Evolutionary conservation across 2,888 invertebrate genomes (phyloP), one percentile per base, ranked within the genome.

Genomic region (Morinoia aosen): DNA sequence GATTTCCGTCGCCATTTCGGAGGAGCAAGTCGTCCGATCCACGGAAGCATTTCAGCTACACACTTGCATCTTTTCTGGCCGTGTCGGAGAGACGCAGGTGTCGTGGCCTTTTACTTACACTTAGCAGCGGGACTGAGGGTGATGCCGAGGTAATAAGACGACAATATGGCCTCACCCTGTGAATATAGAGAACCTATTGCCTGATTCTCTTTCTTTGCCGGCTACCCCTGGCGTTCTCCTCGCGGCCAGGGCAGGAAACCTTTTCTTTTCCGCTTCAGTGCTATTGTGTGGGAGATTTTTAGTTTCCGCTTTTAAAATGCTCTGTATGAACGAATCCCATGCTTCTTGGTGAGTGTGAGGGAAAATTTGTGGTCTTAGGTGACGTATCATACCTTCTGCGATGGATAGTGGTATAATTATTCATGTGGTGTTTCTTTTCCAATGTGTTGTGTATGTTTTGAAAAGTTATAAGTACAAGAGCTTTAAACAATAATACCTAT

Each of bases 81-180:
- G 33, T 25, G 76, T 76, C 25, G 19, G 33, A 57, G 57, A 8
- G 93, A 48, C 93, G 12, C 93, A 93, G 93, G 93, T 93, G 93
- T 57, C 19, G 56, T 12, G 93, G 19, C 57, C 93, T 93, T 93
- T 93, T 93, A 93, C 93, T 93, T 93, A 93, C 93, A 93, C 58
- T 93, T 93, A 57, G 48, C 93, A 93, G 93, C 57, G 33, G 93
- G 93, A 19, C 39, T 39, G 19, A 33, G 93, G 25, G 33, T 33
- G 91, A 11, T 25, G 48, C 39, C 91, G n/a, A 25, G n/a, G 91
- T 33, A 12, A 93, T 93, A 93, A 93, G 19, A 25, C 11, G 58
- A 57, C 93, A 93, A 57, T 93, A 93, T 33, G 57, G 10, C 58
- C 11, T 33, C 93, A 33, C 93, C 93, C n/a, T n/a, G 40, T 93